Percentiles rank a stretch among this genome's conserved stretches.
Conservation (phyloP, 2,888 invertebrate species). For the Melinaea marsaeus region DNA sequence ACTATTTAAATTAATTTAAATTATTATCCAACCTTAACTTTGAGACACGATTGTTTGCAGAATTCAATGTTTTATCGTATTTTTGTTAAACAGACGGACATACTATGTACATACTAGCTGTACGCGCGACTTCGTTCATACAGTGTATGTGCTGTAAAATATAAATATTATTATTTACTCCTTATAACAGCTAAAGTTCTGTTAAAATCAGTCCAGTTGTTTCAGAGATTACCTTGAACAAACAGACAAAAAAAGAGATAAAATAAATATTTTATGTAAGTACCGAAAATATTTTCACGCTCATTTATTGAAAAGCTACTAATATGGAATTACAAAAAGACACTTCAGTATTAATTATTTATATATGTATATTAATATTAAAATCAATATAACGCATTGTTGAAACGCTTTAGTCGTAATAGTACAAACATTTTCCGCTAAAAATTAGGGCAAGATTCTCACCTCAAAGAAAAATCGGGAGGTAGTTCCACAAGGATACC, state of each 20-base stretch:
- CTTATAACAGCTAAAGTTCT: too few species aligned
- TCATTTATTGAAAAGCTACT: background rate
- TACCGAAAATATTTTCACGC: too few species aligned
- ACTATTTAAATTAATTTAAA: conserved; percentile 3
- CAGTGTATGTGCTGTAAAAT: too few species aligned
- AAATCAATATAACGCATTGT: conserved; percentile 21
- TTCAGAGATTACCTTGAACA: too few species aligned
- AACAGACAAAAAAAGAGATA: too few species aligned
- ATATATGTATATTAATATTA: background rate
- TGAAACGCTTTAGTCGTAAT: conserved; percentile 50
- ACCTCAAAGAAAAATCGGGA: conserved; percentile 71
- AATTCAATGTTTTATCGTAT: too few species aligned
- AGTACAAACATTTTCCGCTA: conserved; percentile 56
- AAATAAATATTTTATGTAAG: too few species aligned
- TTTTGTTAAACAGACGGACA: too few species aligned
- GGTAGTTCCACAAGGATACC: conserved; percentile 32
- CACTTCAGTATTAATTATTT: background rate
- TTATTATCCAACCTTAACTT: background rate
- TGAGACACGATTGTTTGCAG: background rate
- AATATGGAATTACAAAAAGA: background rate
- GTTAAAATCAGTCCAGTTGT: too few species aligned
- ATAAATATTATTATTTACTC: too few species aligned
- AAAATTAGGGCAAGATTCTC: conserved; percentile 72
- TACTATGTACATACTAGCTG: too few species aligned
- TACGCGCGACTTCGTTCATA: too few species aligned